Evolutionary conservation across 1,140 invertebrate genomes (phyloP), one percentile per base, ranked within the genome.

Genomic region (Drosophila parvula): DNA sequence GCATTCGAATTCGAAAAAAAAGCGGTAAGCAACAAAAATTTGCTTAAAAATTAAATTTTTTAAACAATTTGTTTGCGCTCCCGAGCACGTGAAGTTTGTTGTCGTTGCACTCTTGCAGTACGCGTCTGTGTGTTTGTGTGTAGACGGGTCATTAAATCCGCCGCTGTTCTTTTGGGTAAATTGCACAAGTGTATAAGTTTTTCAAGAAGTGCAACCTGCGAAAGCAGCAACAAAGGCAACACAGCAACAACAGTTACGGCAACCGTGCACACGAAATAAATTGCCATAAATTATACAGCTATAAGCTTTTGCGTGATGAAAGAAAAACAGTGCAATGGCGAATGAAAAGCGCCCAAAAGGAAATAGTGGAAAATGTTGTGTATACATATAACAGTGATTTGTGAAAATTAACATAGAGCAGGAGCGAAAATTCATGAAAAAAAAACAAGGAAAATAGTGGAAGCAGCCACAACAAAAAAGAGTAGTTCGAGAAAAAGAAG

Each of bases 121-220:
- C 45, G 76, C 48, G 50, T 53, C 12, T 16, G 11, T 38, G 51
- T 47, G 38, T 45, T 30, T 4, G 57, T 74, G 53, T 75, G 34
- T 74, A 71, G 82, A 81, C 78, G 63, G 76, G 68, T 68, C 68
- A 74, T 75, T 78, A 61, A 67, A 63, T 80, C 48, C 51, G 55
- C 58, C 63, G 44, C 55, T 68, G 58, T 80, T 83, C 81, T 84
- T 84, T 84, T 80, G 64, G 81, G 50, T 70, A 78, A 86, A 86
- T 88, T 88, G 83, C 82, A 86, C 83, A 86, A 86, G 83, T 88
- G 83, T 88, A 86, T 84, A 79, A 79, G 82, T 86, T 88, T 50
- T 85, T 65, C 43, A 82, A 88, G 79, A 85, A 80, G 59, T 78
- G 81, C 81, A 84, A 55, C 80, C 78, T 85, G 74, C 79, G 47